These are phyloP conservation scores for Motacilla alba DNA, from an alignment of 2,113 vertebrate species.

Conservation along the genomic window DNA sequence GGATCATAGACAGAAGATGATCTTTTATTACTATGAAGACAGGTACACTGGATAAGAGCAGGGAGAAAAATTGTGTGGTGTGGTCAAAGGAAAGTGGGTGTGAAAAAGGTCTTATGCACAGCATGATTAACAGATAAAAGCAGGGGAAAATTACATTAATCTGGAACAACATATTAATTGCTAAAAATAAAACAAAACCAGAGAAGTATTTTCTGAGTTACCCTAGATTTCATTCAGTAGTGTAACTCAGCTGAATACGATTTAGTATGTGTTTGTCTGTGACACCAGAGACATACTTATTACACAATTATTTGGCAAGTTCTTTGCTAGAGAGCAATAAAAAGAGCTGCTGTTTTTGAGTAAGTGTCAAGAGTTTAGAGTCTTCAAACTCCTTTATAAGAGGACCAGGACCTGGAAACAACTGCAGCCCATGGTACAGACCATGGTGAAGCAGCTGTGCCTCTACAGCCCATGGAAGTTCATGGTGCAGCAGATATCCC, in stretches of 20 bases:
- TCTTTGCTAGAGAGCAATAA: not conserved
- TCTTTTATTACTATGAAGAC: not conserved
- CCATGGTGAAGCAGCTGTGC: not conserved
- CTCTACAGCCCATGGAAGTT: not conserved
- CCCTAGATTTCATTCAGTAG: not conserved
- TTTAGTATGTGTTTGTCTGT: not conserved
- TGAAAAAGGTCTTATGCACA: not conserved
- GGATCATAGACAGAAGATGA: not conserved
- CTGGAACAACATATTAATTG: not conserved
- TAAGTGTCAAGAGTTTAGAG: not conserved
- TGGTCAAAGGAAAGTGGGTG: not conserved
- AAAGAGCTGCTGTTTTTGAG: not conserved
- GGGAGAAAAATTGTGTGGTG: not conserved
- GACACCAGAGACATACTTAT: not conserved
- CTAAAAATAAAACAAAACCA: not conserved
- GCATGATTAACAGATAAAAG: not conserved
- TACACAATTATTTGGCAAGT: not conserved
- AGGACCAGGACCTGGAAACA: not conserved
- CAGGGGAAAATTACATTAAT: not conserved
- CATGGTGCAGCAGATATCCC: not conserved
- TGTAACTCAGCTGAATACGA: not conserved
- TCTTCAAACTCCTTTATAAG: not conserved
- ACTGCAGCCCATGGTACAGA: not conserved
- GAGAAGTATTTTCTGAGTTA: not conserved
- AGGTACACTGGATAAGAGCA: not conserved